Percentiles rank a stretch among this genome's conserved stretches.
These are phyloP conservation scores for Dione juno DNA, from an alignment of 2,888 invertebrate genomes.

Conservation along the genomic window DNA sequence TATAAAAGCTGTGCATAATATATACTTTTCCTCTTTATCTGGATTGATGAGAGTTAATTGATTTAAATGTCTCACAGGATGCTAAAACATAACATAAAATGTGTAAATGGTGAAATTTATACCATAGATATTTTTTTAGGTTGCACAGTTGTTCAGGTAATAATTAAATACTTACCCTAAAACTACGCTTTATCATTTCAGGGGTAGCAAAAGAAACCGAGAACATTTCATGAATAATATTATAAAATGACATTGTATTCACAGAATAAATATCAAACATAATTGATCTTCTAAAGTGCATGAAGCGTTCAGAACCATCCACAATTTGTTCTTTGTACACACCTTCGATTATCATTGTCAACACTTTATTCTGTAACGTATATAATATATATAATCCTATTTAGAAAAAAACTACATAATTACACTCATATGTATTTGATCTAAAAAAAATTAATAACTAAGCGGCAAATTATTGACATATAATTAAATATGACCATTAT, in stretches of 20 bases:
- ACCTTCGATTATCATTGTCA: constrained; percentile 64
- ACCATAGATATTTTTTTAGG: too few species aligned
- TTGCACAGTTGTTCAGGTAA: neutral
- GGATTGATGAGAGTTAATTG: constrained; percentile 60
- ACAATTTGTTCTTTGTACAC: constrained; percentile 58
- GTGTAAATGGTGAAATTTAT: too few species aligned
- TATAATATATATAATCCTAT: too few species aligned
- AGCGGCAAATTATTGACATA: too few species aligned
- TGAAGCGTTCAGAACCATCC: constrained; percentile 41
- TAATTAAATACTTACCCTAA: constrained; percentile 56
- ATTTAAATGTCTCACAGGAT: constrained; percentile 60
- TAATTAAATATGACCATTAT: too few species aligned
- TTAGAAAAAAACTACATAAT: neutral
- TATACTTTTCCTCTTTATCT: constrained; percentile 57
- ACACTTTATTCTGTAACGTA: constrained; percentile 54
- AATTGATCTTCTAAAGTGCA: constrained; percentile 68
- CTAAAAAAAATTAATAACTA: too few species aligned
- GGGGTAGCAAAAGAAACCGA: constrained; percentile 53
- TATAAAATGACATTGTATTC: constrained; percentile 49
- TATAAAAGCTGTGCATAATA: constrained; percentile 61
- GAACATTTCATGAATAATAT: constrained; percentile 64
- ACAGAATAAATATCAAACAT: constrained; percentile 50
- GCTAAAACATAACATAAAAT: constrained; percentile 49
- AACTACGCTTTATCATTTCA: constrained; percentile 57
- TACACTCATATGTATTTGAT: too few species aligned